Percentiles rank a stretch among this genome's conserved stretches.
Conservation (phyloP, 2,797 vertebrate genomes). For the Mormyrops boulengeri region DNA sequence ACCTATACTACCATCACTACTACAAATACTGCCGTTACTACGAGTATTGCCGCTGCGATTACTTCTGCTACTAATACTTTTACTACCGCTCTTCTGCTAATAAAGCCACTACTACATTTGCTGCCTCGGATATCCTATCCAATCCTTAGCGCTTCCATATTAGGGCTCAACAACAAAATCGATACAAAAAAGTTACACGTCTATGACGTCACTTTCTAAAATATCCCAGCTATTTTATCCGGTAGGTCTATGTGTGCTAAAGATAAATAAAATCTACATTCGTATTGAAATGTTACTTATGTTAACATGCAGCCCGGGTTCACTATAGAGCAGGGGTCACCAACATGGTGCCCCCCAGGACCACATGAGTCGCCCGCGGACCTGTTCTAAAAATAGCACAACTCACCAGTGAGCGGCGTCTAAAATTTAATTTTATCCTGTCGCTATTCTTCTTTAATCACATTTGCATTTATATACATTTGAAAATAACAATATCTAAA, state of each 20-base stretch:
- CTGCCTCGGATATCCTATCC: not conserved
- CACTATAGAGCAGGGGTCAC: too few species aligned
- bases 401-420: too few species aligned
- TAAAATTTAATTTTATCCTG: too few species aligned
- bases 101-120: not conserved
- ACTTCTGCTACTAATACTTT: not conserved
- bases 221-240: not conserved
- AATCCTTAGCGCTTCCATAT: not conserved
- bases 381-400: too few species aligned
- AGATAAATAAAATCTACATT: not conserved
- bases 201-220: not conserved
- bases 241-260: not conserved
- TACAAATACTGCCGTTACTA: not conserved
- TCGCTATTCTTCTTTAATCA: too few species aligned
- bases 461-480: too few species aligned
- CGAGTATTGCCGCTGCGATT: not conserved
- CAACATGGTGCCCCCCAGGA: too few species aligned
- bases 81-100: not conserved
- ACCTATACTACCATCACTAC: not conserved
- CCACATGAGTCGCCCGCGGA: too few species aligned
- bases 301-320: not conserved
- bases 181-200: not conserved
- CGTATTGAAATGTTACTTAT: not conserved
- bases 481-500: too few species aligned
- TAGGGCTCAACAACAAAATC: not conserved